Conservation (phyloP, 1,140 invertebrate species). For the Papilio polytes region DNA sequence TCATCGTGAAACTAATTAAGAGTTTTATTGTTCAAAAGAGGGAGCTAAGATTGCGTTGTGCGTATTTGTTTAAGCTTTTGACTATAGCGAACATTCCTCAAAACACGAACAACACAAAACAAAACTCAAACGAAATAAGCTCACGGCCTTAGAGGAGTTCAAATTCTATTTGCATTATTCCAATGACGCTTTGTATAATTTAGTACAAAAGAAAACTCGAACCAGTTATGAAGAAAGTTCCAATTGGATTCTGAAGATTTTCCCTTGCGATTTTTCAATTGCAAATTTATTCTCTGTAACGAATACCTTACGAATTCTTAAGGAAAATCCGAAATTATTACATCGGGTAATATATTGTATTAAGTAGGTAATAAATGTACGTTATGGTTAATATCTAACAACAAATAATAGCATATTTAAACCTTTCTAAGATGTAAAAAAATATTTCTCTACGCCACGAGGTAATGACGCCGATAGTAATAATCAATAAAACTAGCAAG, state of each 20-base stretch:
- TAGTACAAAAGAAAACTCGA: constrained; percentile 38
- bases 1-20: constrained; percentile 26
- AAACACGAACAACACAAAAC: constrained; percentile 31
- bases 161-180: constrained; percentile 42
- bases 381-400: no score
- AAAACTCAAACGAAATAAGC: constrained; percentile 37
- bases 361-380: no score
- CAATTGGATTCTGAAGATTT: constrained; percentile 35
- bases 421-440: no score
- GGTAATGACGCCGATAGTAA: no score
- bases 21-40: constrained; percentile 21
- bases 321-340: not conserved
- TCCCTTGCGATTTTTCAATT: constrained; percentile 22
- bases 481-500: no score
- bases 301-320: constrained; percentile 11
- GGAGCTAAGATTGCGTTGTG: constrained; percentile 16
- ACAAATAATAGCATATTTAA: no score
- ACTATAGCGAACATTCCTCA: constrained; percentile 20
- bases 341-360: no score
- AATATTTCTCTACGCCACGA: no score
- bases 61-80: constrained; percentile 27
- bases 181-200: constrained; percentile 40
- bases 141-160: constrained; percentile 30
- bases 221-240: constrained; percentile 37
- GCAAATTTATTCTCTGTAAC: constrained; percentile 16